phyloP scores from a whole-genome alignment of 2,113 vertebrate species.

The Prietella phreatophila region DNA sequence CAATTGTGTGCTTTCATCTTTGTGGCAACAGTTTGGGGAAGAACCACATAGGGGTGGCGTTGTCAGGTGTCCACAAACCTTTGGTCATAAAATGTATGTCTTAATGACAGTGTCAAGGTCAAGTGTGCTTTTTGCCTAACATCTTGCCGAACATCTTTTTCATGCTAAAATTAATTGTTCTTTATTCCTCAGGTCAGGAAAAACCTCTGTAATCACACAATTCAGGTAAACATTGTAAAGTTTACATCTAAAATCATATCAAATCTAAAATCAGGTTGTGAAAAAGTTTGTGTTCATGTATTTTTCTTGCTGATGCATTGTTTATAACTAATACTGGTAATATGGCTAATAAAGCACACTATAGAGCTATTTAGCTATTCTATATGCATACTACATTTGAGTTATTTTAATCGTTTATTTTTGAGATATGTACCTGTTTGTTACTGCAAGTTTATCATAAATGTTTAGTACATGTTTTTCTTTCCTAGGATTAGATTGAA shows the following conservation, averaged over 20 bases:
- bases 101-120: neutral
- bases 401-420: neutral
- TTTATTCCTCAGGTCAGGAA: constrained; percentile 54
- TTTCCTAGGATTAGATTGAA: constrained; percentile 56
- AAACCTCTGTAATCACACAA: constrained; percentile 46
- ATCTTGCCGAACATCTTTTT: neutral
- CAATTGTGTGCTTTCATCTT: neutral
- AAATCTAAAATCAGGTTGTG: neutral
- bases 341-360: neutral
- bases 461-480: neutral
- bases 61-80: neutral
- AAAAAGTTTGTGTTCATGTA: neutral
- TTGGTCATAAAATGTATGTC: neutral
- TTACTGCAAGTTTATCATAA: neutral
- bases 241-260: neutral
- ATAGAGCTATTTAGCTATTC: neutral
- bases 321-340: neutral
- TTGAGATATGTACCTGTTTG: neutral
- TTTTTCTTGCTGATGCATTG: neutral
- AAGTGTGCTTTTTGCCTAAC: neutral
- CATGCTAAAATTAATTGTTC: neutral
- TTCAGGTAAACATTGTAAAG: constrained; percentile 52
- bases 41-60: neutral
- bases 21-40: neutral
- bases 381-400: neutral